Conservation (phyloP, 1,140 invertebrate species). For the Helicoverpa zea region DNA sequence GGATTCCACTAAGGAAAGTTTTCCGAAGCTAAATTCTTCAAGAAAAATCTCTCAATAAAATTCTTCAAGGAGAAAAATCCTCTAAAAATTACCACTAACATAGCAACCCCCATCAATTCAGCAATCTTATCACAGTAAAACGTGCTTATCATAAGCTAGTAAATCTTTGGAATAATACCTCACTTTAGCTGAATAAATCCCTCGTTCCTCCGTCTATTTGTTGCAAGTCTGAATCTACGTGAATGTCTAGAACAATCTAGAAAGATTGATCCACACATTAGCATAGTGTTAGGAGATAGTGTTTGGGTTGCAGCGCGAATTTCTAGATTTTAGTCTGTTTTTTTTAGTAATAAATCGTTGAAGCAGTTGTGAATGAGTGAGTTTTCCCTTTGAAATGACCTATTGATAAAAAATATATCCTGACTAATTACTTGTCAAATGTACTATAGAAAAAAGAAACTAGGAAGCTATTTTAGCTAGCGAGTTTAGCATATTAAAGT, state of each 20-base stretch:
- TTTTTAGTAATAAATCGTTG: no score
- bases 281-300: conserved; percentile 60
- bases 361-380: background rate
- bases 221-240: conserved; percentile 41
- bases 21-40: no score
- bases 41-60: background rate
- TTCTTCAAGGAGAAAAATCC: background rate
- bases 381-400: no score
- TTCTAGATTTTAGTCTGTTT: conserved; percentile 16
- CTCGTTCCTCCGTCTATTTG: conserved; percentile 60
- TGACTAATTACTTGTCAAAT: no score
- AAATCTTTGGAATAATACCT: conserved; percentile 18
- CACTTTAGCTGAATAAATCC: conserved; percentile 35
- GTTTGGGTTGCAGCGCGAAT: background rate
- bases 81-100: background rate
- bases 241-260: conserved; percentile 65
- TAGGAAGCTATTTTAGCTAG: no score
- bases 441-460: no score
- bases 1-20: no score
- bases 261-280: conserved; percentile 73
- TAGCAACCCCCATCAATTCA: background rate
- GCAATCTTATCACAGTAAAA: conserved; percentile 11
- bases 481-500: no score
- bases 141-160: conserved; percentile 6
- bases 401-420: no score